A percentile compares a stretch with the other conserved stretches of the same genome.
Evolutionary conservation across 2,113 vertebrate species (phyloP).

Genomic region (Platichthys stellatus): DNA sequence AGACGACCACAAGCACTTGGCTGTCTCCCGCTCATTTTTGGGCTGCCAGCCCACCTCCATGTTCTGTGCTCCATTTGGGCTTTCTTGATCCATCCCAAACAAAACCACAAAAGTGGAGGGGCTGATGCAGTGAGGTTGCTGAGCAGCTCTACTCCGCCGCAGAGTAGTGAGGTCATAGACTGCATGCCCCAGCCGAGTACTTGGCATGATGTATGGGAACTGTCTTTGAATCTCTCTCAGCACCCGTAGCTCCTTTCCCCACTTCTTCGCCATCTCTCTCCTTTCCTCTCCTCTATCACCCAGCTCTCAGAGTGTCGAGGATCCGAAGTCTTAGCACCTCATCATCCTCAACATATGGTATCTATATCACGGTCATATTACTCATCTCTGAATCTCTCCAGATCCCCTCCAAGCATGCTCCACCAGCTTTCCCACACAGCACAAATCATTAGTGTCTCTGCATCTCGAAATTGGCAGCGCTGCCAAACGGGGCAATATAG

Average conservation of each 20-base stretch:
- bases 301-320: slow-evolving; percentile 44
- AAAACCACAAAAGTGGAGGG: slow-evolving; percentile 77
- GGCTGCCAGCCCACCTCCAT: slow-evolving; percentile 71
- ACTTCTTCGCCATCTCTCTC: slow-evolving; percentile 29
- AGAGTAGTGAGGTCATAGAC: slow-evolving; percentile 77
- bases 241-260: slow-evolving; percentile 46
- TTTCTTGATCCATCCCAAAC: slow-evolving; percentile 75
- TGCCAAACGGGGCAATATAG: slow-evolving; percentile 54
- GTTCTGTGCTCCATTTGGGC: slow-evolving; percentile 75
- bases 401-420: slow-evolving; percentile 45
- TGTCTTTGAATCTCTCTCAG: slow-evolving; percentile 69
- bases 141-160: slow-evolving; percentile 58
- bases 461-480: slow-evolving; percentile 44
- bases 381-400: slow-evolving; percentile 58
- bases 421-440: slow-evolving; percentile 60
- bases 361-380: slow-evolving; percentile 68
- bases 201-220: slow-evolving; percentile 78
- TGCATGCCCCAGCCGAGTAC: slow-evolving; percentile 64
- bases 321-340: slow-evolving; percentile 69
- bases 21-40: slow-evolving; percentile 57
- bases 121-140: slow-evolving; percentile 62
- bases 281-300: slow-evolving; percentile 51
- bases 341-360: slow-evolving; percentile 76
- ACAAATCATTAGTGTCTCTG: slow-evolving; percentile 55
- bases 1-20: slow-evolving; percentile 81